Evolutionary conservation across 2,113 vertebrate genomes (phyloP).

Genomic region (Myxocyprinus asiaticus): DNA sequence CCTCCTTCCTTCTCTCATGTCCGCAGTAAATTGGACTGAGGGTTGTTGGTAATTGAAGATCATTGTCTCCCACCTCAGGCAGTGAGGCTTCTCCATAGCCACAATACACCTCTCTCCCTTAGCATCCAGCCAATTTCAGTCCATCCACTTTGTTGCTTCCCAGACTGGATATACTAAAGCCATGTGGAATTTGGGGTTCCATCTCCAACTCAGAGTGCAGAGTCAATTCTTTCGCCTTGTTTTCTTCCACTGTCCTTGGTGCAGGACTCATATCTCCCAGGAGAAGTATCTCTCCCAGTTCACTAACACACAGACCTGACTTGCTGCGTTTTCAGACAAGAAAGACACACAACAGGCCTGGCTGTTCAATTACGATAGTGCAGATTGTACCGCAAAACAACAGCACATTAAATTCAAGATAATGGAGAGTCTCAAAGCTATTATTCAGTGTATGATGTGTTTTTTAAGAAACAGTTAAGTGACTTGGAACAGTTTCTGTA

Average conservation of each 20-base stretch:
- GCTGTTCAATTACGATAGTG: conserved; percentile 24
- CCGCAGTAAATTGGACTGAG: conserved; percentile 64
- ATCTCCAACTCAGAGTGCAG: conserved; percentile 53
- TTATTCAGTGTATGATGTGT: conserved; percentile 36
- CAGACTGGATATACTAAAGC: conserved; percentile 48
- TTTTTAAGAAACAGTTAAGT: conserved; percentile 34
- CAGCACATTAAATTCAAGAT: conserved; percentile 32
- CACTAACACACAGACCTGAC: conserved; percentile 57
- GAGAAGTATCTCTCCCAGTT: conserved; percentile 61
- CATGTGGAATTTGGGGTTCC: conserved; percentile 54
- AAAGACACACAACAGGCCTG: conserved; percentile 27
- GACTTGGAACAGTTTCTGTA: conserved; percentile 25
- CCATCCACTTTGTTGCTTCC: conserved; percentile 61
- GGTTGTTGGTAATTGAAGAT: conserved; percentile 65
- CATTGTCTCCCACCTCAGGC: conserved; percentile 51
- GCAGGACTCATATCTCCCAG: conserved; percentile 54
- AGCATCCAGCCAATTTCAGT: conserved; percentile 51
- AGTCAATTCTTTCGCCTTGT: conserved; percentile 47
- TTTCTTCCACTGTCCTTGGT: conserved; percentile 56
- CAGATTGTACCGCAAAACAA: conserved; percentile 28
- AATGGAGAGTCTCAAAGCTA: conserved; percentile 35
- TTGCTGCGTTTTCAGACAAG: conserved; percentile 24
- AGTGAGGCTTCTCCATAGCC: conserved; percentile 52
- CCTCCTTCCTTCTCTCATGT: conserved; percentile 37
- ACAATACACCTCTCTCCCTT: conserved; percentile 55